These are phyloP conservation scores for Trichechus manatus DNA, from an alignment of 2,113 vertebrate genomes.

Conservation along the genomic window DNA sequence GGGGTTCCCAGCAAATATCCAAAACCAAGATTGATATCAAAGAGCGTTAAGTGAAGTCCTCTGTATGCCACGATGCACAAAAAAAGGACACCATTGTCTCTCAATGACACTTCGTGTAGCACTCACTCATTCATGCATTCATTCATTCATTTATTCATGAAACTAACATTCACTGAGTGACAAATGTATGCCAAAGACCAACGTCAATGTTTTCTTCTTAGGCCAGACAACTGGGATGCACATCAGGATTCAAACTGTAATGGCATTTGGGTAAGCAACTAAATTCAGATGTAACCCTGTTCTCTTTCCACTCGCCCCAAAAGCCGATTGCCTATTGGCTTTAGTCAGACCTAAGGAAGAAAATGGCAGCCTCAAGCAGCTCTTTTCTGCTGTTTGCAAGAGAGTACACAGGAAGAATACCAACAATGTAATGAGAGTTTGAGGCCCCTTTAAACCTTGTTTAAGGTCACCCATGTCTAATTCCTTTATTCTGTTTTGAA, in stretches of 20 bases:
- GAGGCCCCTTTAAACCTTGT: background rate
- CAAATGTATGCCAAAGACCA: background rate
- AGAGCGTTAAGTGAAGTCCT: background rate
- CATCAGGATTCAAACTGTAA: slow-evolving; percentile 90
- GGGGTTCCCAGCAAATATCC: background rate
- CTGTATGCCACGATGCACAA: background rate
- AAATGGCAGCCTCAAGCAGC: background rate
- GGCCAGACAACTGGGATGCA: slow-evolving; percentile 88
- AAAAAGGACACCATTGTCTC: background rate
- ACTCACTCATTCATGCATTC: too few species aligned
- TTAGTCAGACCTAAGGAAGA: background rate
- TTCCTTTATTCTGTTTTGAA: background rate
- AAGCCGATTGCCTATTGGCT: background rate
- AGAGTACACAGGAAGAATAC: background rate
- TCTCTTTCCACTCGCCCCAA: background rate
- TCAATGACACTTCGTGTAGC: accelerated
- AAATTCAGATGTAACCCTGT: background rate
- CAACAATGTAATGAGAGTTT: background rate
- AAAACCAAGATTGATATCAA: background rate
- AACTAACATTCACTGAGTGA: background rate
- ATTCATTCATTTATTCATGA: too few species aligned
- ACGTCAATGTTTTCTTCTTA: slow-evolving; percentile 71
- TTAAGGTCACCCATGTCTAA: background rate
- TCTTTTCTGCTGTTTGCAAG: background rate
- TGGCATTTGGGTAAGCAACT: slow-evolving; percentile 89